phyloP scores from a whole-genome alignment of 2,888 invertebrate species.

The Lithosia quadra region DNA sequence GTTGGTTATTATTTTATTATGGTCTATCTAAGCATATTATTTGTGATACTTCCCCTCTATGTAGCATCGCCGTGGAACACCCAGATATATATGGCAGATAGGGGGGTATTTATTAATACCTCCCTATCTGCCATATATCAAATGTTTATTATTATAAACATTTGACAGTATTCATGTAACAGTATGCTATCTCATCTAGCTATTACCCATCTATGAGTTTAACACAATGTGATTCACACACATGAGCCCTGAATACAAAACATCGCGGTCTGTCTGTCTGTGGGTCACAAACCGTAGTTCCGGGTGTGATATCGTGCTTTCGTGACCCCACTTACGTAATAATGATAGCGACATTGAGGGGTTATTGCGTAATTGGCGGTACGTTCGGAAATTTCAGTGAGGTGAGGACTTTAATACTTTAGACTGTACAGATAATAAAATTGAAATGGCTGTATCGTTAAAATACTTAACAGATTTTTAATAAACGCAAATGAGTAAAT shows the following conservation, averaged over 20 bases:
- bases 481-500: no score
- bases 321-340: slow-evolving; percentile 33
- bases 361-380: background rate
- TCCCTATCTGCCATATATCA: no score
- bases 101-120: no score
- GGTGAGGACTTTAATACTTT: background rate
- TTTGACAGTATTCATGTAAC: background rate
- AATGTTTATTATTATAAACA: no score
- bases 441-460: no score
- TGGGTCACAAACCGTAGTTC: slow-evolving; percentile 36
- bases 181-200: slow-evolving; percentile 29
- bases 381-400: background rate
- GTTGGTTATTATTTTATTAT: no score
- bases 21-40: no score
- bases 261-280: slow-evolving; percentile 38
- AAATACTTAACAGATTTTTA: no score
- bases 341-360: slow-evolving; percentile 3
- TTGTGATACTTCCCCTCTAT: no score
- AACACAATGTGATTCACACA: slow-evolving; percentile 45
- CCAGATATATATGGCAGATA: no score
- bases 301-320: slow-evolving; percentile 12
- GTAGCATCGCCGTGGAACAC: no score
- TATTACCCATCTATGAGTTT: slow-evolving; percentile 16
- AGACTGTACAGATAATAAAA: no score
- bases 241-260: slow-evolving; percentile 45